phyloP scores from a whole-genome alignment of 64 coral and sea anemone species.

The Montipora cactus region DNA sequence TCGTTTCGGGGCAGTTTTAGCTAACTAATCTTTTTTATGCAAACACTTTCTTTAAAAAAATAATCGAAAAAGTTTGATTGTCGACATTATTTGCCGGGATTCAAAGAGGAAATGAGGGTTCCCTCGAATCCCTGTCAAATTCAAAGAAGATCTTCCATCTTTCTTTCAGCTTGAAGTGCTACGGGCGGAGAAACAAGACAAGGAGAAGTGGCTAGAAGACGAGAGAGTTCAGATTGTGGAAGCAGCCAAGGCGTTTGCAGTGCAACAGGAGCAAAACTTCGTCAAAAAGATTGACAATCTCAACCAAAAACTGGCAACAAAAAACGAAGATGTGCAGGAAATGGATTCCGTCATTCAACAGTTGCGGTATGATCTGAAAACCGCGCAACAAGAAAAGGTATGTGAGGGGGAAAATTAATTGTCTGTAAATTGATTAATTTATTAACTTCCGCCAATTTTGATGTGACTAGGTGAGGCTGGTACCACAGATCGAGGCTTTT shows the following conservation, averaged over 20 bases:
- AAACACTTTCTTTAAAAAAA: too few species aligned
- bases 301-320: background rate
- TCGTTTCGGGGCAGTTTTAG: too few species aligned
- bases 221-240: slow-evolving; percentile 58
- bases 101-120: too few species aligned
- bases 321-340: slow-evolving; percentile 19
- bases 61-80: too few species aligned
- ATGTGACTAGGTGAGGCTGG: too few species aligned
- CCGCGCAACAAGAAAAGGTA: slow-evolving; percentile 48
- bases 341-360: slow-evolving; percentile 29
- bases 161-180: slow-evolving; percentile 39
- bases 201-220: slow-evolving; percentile 47
- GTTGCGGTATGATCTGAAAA: slow-evolving; percentile 20
- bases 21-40: too few species aligned
- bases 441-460: too few species aligned
- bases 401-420: background rate
- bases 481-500: too few species aligned
- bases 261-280: slow-evolving; percentile 60
- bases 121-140: too few species aligned
- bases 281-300: slow-evolving; percentile 16
- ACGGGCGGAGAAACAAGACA: slow-evolving; percentile 28
- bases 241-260: slow-evolving; percentile 66
- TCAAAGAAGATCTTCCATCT: background rate
- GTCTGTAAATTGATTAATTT: background rate
- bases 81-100: too few species aligned